Percentiles rank a stretch among this genome's conserved stretches.
Conservation (phyloP, 2,113 vertebrate species). For the Tapirus terrestris region DNA sequence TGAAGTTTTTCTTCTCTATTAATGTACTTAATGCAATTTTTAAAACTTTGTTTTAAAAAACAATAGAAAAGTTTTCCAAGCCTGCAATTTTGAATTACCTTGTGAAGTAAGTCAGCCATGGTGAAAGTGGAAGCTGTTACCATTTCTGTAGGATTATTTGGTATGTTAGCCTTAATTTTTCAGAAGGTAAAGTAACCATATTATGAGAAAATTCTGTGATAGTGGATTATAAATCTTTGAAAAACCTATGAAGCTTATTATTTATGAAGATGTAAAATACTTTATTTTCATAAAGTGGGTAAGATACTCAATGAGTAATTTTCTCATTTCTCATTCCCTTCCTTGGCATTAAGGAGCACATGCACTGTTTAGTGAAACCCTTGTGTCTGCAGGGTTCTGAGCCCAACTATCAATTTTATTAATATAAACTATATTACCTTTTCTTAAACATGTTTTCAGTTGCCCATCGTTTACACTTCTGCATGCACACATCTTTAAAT, state of each 20-base stretch:
- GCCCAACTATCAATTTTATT: not conserved
- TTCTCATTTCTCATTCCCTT: not conserved
- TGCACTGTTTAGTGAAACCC: not conserved
- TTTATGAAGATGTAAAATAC: not conserved
- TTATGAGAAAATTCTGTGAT: not conserved
- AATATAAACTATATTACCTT: not conserved
- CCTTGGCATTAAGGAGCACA: not conserved
- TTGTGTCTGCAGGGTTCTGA: not conserved
- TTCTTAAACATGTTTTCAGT: not conserved
- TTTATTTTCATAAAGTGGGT: not conserved
- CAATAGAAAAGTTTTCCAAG: not conserved
- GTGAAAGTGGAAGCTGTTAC: not conserved
- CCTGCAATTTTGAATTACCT: not conserved
- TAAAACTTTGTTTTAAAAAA: not conserved
- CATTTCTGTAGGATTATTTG: not conserved
- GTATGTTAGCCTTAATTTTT: not conserved
- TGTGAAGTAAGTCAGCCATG: not conserved
- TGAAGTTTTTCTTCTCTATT: not conserved
- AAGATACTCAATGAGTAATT: not conserved
- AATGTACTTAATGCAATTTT: not conserved
- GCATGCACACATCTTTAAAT: not conserved
- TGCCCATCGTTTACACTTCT: not conserved
- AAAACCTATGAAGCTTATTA: not conserved
- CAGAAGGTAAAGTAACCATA: not conserved
- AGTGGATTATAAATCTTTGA: not conserved